Percentiles rank a stretch among this genome's conserved stretches.
phyloP scores from a whole-genome alignment of 2,113 vertebrate species.

The Neotragus moschatus region DNA sequence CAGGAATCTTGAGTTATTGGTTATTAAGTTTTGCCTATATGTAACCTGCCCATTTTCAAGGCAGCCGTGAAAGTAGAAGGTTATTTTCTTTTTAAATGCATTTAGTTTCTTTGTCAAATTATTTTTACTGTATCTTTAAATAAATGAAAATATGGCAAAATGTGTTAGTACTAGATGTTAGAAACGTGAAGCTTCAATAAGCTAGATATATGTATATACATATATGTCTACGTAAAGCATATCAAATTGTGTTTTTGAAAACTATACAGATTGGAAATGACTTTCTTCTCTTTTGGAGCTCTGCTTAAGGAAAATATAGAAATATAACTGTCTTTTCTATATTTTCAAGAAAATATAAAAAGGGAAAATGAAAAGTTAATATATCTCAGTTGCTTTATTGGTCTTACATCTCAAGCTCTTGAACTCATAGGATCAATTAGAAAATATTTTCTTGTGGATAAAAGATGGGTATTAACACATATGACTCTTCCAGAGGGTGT shows the following conservation, averaged over 20 bases:
- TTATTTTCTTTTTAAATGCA: background rate
- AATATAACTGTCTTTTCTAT: background rate
- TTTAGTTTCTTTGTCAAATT: slow-evolving; percentile 39
- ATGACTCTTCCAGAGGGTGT: background rate
- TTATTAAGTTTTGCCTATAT: slow-evolving; percentile 58
- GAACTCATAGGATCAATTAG: background rate
- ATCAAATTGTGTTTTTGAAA: background rate
- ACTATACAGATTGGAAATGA: background rate
- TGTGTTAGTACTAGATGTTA: background rate
- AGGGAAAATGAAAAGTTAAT: background rate
- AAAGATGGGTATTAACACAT: background rate
- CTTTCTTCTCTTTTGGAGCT: background rate
- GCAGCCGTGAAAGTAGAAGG: slow-evolving; percentile 25
- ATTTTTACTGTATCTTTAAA: slow-evolving; percentile 46
- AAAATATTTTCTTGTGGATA: background rate
- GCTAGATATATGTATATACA: background rate
- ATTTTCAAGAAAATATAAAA: slow-evolving; percentile 7
- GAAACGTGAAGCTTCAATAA: slow-evolving; percentile 2
- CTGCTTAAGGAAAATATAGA: background rate
- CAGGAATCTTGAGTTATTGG: slow-evolving; percentile 53
- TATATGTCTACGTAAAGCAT: background rate
- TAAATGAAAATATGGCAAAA: slow-evolving; percentile 26
- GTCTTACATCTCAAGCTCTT: slow-evolving; percentile 9
- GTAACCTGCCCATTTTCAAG: slow-evolving; percentile 32
- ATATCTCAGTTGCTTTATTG: background rate